Conservation (phyloP, 1,140 invertebrate species). For the Drosophila kanapiae region DNA sequence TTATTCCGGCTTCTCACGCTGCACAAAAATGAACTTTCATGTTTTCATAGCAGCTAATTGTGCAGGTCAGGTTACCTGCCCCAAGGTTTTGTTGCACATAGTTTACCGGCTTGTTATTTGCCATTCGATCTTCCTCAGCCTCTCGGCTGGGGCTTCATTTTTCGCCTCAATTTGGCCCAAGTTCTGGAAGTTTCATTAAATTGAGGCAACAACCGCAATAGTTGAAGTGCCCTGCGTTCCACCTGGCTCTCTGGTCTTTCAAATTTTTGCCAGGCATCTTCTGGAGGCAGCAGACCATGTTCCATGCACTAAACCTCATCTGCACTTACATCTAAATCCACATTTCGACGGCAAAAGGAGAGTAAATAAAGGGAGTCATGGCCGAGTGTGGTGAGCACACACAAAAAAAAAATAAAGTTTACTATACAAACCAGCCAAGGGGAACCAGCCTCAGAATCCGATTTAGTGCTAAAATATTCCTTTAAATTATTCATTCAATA, state of each 20-base stretch:
- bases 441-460: too few relatives aligned
- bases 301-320: not conserved
- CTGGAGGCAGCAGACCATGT: not conserved
- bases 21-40: slow-evolving; percentile 4
- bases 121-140: slow-evolving; percentile 2
- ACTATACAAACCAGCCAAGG: too few relatives aligned
- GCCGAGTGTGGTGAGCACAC: not conserved
- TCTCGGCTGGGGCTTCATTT: not conserved
- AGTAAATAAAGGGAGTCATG: slow-evolving; percentile 14
- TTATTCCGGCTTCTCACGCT: not conserved
- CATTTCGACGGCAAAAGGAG: slow-evolving; percentile 1
- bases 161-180: slow-evolving; percentile 2
- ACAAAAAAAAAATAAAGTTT: not conserved
- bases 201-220: slow-evolving; percentile 30
- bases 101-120: slow-evolving; percentile 5
- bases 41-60: slow-evolving; percentile 12
- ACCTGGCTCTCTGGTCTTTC: not conserved
- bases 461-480: too few relatives aligned
- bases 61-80: not conserved
- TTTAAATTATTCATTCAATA: too few relatives aligned
- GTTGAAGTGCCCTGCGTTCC: not conserved
- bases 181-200: slow-evolving; percentile 14
- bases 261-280: not conserved
- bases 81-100: not conserved
- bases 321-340: not conserved